phyloP scores from a whole-genome alignment of 2,888 invertebrate species.

The Melanchra persicariae region DNA sequence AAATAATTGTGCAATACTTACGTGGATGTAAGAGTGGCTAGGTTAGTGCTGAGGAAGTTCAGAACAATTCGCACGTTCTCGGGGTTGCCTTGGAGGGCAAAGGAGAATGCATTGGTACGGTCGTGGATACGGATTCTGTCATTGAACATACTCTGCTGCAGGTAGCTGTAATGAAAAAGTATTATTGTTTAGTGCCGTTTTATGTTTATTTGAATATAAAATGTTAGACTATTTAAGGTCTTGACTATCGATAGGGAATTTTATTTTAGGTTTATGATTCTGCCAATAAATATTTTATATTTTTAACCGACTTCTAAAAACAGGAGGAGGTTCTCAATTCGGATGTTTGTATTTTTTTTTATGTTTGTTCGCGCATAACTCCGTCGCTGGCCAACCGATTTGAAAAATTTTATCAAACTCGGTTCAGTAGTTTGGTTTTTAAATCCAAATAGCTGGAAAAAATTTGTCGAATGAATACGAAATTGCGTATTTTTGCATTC shows the following conservation, averaged over 20 bases:
- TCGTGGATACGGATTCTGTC: slow-evolving; percentile 87
- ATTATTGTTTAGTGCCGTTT: not conserved
- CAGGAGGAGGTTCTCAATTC: no score
- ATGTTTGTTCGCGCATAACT: no score
- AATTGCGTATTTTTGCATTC: no score
- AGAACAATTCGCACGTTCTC: slow-evolving; percentile 90
- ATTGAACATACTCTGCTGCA: slow-evolving; percentile 84
- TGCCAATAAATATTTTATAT: no score
- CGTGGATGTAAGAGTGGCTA: slow-evolving; percentile 72
- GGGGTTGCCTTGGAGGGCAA: slow-evolving; percentile 89
- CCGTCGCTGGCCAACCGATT: no score
- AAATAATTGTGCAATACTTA: slow-evolving; percentile 65
- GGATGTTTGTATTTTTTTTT: no score
- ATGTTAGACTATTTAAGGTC: not conserved
- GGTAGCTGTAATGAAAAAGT: slow-evolving; percentile 82
- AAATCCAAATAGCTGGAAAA: no score
- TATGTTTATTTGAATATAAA: not conserved
- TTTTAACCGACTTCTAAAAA: no score
- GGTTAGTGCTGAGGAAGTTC: slow-evolving; percentile 85
- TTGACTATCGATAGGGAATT: not conserved
- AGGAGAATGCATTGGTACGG: slow-evolving; percentile 84
- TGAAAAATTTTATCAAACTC: no score
- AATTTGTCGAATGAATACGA: no score
- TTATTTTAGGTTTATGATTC: no score
- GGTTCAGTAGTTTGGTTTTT: no score